These are phyloP conservation scores for Catostomus latipinnis DNA, from an alignment of 2,797 vertebrate species.

Conservation along the genomic window DNA sequence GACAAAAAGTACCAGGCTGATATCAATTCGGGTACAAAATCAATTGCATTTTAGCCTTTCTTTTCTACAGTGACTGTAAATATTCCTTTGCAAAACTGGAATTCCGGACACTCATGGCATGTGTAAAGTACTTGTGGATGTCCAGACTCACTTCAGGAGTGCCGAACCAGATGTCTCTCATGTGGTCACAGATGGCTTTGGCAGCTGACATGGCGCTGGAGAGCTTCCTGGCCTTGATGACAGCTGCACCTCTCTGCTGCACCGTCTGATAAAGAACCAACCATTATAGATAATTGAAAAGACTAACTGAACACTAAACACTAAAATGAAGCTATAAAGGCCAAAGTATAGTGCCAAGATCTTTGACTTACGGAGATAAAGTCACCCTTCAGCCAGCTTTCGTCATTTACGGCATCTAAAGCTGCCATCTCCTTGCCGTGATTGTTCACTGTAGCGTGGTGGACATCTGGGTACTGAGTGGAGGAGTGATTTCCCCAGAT, in stretches of 20 bases:
- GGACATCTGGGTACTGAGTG: constrained; percentile 95
- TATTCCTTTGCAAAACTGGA: no score
- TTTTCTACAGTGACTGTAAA: no score
- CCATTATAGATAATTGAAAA: background rate
- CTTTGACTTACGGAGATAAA: constrained; percentile 86
- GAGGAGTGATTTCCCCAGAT: constrained; percentile 99
- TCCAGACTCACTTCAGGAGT: constrained; percentile 83
- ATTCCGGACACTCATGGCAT: background rate
- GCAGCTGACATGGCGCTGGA: constrained; percentile 98
- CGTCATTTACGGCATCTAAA: constrained; percentile 90
- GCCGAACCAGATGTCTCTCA: constrained; percentile 95
- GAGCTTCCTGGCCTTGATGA: constrained; percentile 95
- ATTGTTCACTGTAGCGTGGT: constrained; percentile 86
- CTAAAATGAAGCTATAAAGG: background rate
- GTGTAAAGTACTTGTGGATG: background rate
- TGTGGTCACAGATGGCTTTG: constrained; percentile 96
- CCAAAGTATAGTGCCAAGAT: background rate
- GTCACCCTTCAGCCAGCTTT: constrained; percentile 92
- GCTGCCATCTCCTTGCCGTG: constrained; percentile 85
- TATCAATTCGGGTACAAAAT: no score
- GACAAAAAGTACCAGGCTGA: no score
- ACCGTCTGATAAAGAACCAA: constrained; percentile 81
- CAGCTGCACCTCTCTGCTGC: constrained; percentile 91
- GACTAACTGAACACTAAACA: background rate
- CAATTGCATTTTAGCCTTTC: no score